These are phyloP conservation scores for Coccyzus lansbergi DNA, from an alignment of 2,797 vertebrate genomes.

Conservation along the genomic window DNA sequence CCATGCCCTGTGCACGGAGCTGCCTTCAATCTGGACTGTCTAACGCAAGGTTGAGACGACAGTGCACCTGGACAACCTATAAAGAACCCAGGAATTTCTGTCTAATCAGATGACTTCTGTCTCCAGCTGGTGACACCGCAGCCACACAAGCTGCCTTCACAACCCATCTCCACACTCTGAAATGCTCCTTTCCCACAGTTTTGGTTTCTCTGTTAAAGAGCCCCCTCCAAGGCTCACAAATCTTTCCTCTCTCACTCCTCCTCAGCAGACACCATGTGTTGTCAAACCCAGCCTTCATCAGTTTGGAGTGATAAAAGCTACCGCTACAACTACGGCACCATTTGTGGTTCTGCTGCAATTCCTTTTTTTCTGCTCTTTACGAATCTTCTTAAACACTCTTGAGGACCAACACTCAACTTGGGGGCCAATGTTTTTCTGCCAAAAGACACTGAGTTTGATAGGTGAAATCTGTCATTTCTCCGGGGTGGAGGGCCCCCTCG, in stretches of 20 bases:
- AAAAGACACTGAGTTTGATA: background rate
- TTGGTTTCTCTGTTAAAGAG: background rate
- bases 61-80: rapidly evolving
- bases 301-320: background rate
- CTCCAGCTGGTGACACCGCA: background rate
- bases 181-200: background rate
- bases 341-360: background rate
- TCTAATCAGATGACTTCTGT: too few species aligned
- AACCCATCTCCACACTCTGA: background rate
- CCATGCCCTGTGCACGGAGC: background rate
- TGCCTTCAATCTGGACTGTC: background rate
- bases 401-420: background rate
- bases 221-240: rapidly evolving
- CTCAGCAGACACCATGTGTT: background rate
- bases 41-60: background rate
- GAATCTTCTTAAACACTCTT: background rate
- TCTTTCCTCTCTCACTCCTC: background rate
- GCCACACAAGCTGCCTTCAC: background rate
- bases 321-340: background rate
- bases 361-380: background rate
- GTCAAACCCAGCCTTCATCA: background rate
- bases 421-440: background rate
- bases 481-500: background rate
- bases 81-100: background rate
- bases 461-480: background rate